Conservation (phyloP, 2,888 invertebrate species). For the Megaustenia siamemsis region DNA sequence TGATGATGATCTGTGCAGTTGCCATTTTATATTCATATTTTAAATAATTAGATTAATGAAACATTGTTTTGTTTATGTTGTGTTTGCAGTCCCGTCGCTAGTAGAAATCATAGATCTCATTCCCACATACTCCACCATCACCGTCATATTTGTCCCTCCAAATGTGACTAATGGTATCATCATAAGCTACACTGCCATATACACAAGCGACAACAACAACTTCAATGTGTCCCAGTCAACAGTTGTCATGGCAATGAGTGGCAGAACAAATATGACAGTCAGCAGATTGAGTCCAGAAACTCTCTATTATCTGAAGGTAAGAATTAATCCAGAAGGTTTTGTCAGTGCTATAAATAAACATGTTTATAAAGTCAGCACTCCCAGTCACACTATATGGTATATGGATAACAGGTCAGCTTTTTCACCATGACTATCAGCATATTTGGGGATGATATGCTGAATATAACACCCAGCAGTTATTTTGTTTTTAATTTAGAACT, state of each 20-base stretch:
- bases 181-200: slow-evolving; percentile 63
- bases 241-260: slow-evolving; percentile 34
- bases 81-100: slow-evolving; percentile 68
- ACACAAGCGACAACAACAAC: slow-evolving; percentile 56
- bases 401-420: no score
- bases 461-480: no score
- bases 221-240: slow-evolving; percentile 59
- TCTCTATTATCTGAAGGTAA: slow-evolving; percentile 69
- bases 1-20: neutral
- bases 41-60: no score
- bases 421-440: no score
- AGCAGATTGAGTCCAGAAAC: slow-evolving; percentile 63
- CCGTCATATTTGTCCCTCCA: slow-evolving; percentile 65
- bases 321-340: no score
- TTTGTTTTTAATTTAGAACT: no score
- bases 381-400: no score
- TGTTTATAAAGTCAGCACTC: no score
- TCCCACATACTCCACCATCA: slow-evolving; percentile 59
- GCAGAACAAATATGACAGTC: slow-evolving; percentile 53
- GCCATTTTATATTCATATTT: no score
- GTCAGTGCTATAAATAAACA: no score
- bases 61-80: no score
- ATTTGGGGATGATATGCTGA: no score
- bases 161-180: slow-evolving; percentile 69
- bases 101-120: slow-evolving; percentile 60